Conservation (phyloP, 2,113 vertebrate genomes). For the Cheilinus undulatus region DNA sequence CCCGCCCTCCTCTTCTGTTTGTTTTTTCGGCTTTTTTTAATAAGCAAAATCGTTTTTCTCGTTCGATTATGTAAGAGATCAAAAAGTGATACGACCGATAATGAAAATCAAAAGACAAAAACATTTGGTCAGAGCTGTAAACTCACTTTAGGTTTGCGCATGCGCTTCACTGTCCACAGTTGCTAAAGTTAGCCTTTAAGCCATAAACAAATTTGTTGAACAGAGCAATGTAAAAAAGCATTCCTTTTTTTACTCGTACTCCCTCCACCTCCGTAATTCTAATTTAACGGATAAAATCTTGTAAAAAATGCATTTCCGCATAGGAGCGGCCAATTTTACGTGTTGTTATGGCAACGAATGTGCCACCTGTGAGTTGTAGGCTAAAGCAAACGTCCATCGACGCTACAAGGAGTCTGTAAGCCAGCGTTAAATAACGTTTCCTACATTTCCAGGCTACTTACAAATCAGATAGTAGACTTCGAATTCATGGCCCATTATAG, state of each 20-base stretch:
- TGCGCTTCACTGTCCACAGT: no score
- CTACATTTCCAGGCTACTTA: not conserved
- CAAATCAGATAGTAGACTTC: not conserved
- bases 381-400: not conserved
- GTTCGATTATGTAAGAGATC: no score
- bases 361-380: not conserved
- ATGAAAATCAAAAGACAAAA: no score
- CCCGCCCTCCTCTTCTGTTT: not conserved
- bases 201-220: not conserved
- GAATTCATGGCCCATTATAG: constrained; percentile 72
- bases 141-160: no score
- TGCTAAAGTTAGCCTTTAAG: not conserved
- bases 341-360: constrained; percentile 63
- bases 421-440: not conserved
- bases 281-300: not conserved
- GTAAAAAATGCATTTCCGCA: not conserved
- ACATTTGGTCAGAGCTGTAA: no score
- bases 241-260: not conserved
- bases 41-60: no score
- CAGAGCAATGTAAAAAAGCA: no score
- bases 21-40: no score
- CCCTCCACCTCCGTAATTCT: fast-evolving
- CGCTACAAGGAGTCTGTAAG: not conserved
- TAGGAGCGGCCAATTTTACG: not conserved
- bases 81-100: no score